These are phyloP conservation scores for Clarias batrachus DNA, from an alignment of 2,113 vertebrate genomes.

Conservation along the genomic window DNA sequence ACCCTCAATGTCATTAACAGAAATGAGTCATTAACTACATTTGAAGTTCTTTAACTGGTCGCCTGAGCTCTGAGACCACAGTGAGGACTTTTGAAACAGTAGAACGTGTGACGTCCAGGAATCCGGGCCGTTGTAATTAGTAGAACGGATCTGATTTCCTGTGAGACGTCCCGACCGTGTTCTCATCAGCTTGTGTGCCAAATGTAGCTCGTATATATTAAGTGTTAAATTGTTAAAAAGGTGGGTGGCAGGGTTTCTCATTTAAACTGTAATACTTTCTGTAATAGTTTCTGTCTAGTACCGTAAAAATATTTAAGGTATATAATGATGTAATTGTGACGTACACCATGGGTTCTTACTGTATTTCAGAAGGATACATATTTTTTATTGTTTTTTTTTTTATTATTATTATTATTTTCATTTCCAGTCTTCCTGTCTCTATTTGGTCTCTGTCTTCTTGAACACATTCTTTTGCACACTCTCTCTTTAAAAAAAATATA, in stretches of 20 bases:
- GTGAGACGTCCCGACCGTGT: not conserved
- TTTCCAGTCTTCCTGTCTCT: not conserved
- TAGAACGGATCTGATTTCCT: not conserved
- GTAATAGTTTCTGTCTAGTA: conserved; percentile 11
- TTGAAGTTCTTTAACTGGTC: not conserved
- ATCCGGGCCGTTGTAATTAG: not conserved
- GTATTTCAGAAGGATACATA: not conserved
- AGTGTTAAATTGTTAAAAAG: not conserved
- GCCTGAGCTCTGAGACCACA: not conserved
- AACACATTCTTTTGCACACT: not conserved
- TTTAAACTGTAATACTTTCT: conserved; percentile 3
- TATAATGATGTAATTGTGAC: conserved; percentile 15
- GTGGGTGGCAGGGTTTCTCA: not conserved
- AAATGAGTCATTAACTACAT: not conserved
- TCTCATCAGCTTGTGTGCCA: not conserved
- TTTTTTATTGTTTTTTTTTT: no score
- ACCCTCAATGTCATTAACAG: not conserved
- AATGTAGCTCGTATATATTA: not conserved
- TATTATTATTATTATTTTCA: not conserved
- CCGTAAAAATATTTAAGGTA: conserved; percentile 42
- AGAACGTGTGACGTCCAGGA: not conserved
- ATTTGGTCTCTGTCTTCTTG: not conserved
- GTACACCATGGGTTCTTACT: not conserved
- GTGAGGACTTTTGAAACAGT: not conserved
- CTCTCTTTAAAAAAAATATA: no score